Conservation (phyloP, 2,888 invertebrate species). For the Phaedon cochleariae region DNA sequence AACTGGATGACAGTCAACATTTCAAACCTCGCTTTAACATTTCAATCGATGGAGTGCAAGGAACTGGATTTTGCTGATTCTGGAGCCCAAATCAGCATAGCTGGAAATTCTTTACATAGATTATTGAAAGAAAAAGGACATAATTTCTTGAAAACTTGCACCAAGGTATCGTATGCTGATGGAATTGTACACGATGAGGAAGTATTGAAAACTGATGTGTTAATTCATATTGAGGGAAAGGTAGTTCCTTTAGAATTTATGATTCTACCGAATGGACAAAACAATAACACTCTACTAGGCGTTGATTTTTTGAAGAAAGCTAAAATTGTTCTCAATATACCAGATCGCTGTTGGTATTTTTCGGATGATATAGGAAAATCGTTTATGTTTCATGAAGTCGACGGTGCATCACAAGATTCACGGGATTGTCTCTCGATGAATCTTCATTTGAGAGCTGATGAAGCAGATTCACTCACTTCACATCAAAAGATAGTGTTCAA, state of each 20-base stretch:
- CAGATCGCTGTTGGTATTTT: no score
- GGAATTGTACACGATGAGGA: no score
- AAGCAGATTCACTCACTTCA: no score
- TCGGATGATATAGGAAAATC: no score
- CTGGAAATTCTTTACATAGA: slow-evolving; percentile 17
- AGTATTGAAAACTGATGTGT: slow-evolving; percentile 4
- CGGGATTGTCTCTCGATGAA: background rate
- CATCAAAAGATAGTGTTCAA: no score
- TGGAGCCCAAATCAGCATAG: slow-evolving; percentile 24
- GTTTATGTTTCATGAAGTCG: no score
- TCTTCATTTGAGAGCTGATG: background rate
- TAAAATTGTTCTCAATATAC: no score
- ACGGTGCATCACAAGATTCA: no score
- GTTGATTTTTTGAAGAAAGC: slow-evolving; percentile 7
- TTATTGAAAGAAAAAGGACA: slow-evolving; percentile 8
- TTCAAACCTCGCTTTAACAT: background rate
- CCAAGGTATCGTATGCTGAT: no score
- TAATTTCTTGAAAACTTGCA: no score
- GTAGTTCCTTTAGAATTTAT: slow-evolving; percentile 1
- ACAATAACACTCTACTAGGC: slow-evolving; percentile 5
- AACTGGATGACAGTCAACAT: background rate
- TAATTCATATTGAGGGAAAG: background rate
- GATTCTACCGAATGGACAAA: background rate
- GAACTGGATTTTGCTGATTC: slow-evolving; percentile 26
- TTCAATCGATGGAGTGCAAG: slow-evolving; percentile 2